These are phyloP conservation scores for Steinernema scapterisci DNA, from an alignment of 2,888 invertebrate genomes.

Conservation along the genomic window DNA sequence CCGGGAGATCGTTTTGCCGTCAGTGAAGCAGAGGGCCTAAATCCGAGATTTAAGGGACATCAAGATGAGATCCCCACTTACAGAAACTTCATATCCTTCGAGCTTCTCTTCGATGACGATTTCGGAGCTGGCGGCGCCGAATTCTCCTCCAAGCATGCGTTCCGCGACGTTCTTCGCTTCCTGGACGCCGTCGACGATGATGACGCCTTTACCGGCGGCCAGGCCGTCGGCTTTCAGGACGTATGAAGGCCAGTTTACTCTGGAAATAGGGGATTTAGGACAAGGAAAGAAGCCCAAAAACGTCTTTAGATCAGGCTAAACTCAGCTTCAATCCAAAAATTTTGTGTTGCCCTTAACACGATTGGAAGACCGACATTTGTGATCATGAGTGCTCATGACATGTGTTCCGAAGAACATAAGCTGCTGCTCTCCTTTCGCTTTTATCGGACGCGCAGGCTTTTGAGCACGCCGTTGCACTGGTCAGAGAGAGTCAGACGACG, in stretches of 20 bases:
- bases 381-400: too few relatives aligned
- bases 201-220: conserved; percentile 95
- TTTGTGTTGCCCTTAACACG: too few relatives aligned
- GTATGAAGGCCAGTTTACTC: conserved; percentile 67
- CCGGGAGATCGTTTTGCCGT: conserved; percentile 47
- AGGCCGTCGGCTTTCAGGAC: conserved; percentile 95
- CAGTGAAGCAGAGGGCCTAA: conserved; percentile 57
- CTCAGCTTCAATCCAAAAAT: too few relatives aligned
- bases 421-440: too few relatives aligned
- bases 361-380: too few relatives aligned
- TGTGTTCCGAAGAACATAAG: too few relatives aligned
- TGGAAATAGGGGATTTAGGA: too few relatives aligned
- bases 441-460: too few relatives aligned
- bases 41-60: not conserved
- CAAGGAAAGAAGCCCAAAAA: too few relatives aligned
- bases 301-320: too few relatives aligned
- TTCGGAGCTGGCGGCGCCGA: conserved; percentile 9
- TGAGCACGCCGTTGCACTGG: too few relatives aligned
- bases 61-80: conserved; percentile 69
- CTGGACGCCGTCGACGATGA: conserved; percentile 79
- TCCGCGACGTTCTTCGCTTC: conserved; percentile 76
- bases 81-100: conserved; percentile 89
- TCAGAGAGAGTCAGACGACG: too few relatives aligned
- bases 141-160: conserved; percentile 10
- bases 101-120: conserved; percentile 87